Base-by-base conservation (phyloP, 2,113 vertebrate genomes). In the Alouatta palliata region DNA sequence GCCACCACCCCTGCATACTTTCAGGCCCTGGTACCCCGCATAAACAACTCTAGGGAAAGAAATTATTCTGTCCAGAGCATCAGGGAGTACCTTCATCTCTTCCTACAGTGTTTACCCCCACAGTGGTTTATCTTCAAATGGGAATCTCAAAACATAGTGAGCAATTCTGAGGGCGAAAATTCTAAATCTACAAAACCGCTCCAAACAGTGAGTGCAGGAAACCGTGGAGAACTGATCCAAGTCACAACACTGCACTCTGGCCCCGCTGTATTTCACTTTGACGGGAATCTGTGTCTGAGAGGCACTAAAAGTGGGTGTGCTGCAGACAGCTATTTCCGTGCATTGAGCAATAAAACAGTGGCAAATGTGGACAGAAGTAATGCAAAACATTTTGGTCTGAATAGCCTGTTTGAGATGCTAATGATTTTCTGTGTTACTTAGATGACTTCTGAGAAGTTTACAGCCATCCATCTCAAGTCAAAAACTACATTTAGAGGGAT, bases 361-460 rank as follows among this genome's bases (percentile, higher is more conserved):
- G 73, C 52, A 45, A 45, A 35, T 32, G 10, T 54, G 45, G 45
- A 84, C 64, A 83, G 70, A 82, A 56, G 37, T 20, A 70, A 61
- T 32, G 12, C 21, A 52, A 66, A 91, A 58, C 79, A 2, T 37
- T 73, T 82, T 21, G 7, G 20, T 27, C 77, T 23, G 45, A 90
- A 61, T 43, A 70, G 81, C 52, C 79, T 87, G 43, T 83, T 56
- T n/a, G 43, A 1, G 35, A 83, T n/a, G 54, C 68, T 64, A 14
- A 89, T 87, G 94, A 43, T 75, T 91, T 91, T 91, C 35, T 10
- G 21, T 32, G 45, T 77, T 85, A 77, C 71, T 82, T 68, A 76
- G 21, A 70, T 58, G 88, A 79, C 47, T 93, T 85, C 61, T 89
- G 93, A 94, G 89, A 71, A 86, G 87, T 93, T 83, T 80, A 45